phyloP scores from a whole-genome alignment of 2,113 vertebrate species.

The Collichthys lucidus region DNA sequence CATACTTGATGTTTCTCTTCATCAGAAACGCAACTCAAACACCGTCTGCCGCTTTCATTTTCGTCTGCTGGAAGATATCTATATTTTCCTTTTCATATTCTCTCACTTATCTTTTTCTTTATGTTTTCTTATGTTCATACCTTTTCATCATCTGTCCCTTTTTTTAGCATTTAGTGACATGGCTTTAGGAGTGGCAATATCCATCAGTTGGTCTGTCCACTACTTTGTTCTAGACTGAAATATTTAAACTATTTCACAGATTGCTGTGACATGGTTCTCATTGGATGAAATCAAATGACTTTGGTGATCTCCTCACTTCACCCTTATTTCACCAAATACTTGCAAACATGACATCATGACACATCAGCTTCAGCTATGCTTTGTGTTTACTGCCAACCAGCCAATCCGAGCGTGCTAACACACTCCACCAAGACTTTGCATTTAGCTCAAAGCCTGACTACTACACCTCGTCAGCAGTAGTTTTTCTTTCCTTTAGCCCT shows the following conservation, averaged over 20 bases:
- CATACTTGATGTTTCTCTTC: constrained; percentile 61
- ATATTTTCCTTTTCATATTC: background rate
- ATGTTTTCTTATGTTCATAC: background rate
- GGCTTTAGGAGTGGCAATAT: background rate
- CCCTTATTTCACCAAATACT: too few relatives aligned
- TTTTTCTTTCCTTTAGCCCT: background rate
- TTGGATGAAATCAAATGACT: background rate
- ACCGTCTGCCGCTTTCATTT: constrained; percentile 28
- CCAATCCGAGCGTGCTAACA: too few relatives aligned
- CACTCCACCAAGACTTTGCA: background rate
- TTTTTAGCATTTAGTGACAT: background rate
- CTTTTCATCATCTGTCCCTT: background rate
- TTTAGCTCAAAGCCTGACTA: background rate
- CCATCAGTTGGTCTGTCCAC: background rate
- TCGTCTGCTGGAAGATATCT: constrained; percentile 17
- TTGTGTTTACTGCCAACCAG: background rate
- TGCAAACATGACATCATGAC: too few relatives aligned
- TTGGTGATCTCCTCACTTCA: background rate
- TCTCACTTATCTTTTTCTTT: constrained; percentile 12
- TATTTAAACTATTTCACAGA: background rate
- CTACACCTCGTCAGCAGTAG: background rate
- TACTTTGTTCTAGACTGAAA: background rate
- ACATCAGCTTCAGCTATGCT: too few relatives aligned
- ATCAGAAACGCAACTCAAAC: constrained; percentile 39
- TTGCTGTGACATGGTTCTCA: background rate